Base-by-base conservation (phyloP, 2,113 vertebrate genomes). In the Cyphomyrus plagiostoma region DNA sequence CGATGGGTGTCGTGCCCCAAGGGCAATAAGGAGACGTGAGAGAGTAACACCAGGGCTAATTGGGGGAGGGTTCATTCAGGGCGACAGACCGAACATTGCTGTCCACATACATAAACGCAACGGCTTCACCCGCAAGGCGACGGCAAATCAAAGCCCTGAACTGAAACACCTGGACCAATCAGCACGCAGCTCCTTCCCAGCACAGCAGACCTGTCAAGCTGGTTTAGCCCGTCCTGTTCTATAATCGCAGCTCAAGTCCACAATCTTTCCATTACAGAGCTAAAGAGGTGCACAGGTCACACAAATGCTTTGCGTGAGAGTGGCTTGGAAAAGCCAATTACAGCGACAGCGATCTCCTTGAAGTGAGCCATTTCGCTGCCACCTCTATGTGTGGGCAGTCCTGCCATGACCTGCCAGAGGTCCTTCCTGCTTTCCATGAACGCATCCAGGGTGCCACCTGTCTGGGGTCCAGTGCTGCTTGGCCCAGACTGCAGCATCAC, bases 281-380 rank as follows among this genome's bases (percentile, higher is more conserved):
- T 93, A 93, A 93, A 95, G 94, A 94, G 93, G 92, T 90, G 91
- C 89, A 92, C 39, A 91, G 91, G 94, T 95, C 94, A 96, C 92
- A 95, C 92, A 94, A 93, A 94, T 92, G 90, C 90, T 92, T 95
- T 84, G 91, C 93, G 95, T 94, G 91, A 94, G 94, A 95, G 94
- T 92, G 90, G 89, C 90, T 91, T 92, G 91, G 45, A 94, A 96
- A 96, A 95, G 93, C 93, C 94, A 95, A 96, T 96, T 96, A 95
- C 91, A 90, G 92, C 89, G 94, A 95, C 94, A 93, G 94, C 94
- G 95, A 95, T 95, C 94, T 93, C 80, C 91, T 91, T 92, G 92
- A 94, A 93, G 92, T 89, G 92, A 93, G 94, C 92, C 93, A 88
- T 94, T 93, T 92, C 91, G 91, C 92, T 92, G 92, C 94, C 88